Base-by-base conservation (phyloP, 2,113 vertebrate species). In the Laticauda colubrina region DNA sequence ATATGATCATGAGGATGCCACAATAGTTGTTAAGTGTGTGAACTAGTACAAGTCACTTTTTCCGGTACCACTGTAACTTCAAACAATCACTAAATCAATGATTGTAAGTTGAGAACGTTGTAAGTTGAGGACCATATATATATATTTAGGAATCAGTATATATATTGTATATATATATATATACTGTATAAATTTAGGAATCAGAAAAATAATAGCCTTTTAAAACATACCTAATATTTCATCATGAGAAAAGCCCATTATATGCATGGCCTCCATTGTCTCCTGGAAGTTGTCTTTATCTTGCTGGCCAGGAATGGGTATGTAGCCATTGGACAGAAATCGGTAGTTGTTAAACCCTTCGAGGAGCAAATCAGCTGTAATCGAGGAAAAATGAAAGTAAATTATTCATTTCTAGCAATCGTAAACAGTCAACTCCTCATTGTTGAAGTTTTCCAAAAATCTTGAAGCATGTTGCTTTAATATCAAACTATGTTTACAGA, bases 211-310 rank as follows among this genome's bases (percentile, higher is more conserved):
- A 23, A n/a, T 54, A 92, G 39, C 5, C n/a, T 85, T 85, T 92
- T 57, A 55, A 92, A n/a, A 98, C 99, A 97, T 97, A 99, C 99
- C 98, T 95, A 99, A 93, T 85, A 99, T 98, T 97, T 99, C 99
- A 0, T 99, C 99, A 0, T 99, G 99, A 5, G 98, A 98, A 97
- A 99, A 99, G 90, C 99, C 99, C 99, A 99, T 99, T 94, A 99
- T 99, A 93, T 99, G 98, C 99, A 99, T 99, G 51, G 99, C 99
- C 92, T 99, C 99, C 98, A 99, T 98, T 0, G 99, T 99, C 96
- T 99, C 99, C 96, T 99, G 99, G 89, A 99, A 99, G 96, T 99
- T 99, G 81, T 99, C 99, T 94, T 99, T 99, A 98, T 99, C 99
- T 95, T 99, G 99, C 45, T 99, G 99, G 10, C 99, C 99, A 39